Conservation (phyloP, 2,113 vertebrate species). For the human (Homo sapiens) region DNA sequence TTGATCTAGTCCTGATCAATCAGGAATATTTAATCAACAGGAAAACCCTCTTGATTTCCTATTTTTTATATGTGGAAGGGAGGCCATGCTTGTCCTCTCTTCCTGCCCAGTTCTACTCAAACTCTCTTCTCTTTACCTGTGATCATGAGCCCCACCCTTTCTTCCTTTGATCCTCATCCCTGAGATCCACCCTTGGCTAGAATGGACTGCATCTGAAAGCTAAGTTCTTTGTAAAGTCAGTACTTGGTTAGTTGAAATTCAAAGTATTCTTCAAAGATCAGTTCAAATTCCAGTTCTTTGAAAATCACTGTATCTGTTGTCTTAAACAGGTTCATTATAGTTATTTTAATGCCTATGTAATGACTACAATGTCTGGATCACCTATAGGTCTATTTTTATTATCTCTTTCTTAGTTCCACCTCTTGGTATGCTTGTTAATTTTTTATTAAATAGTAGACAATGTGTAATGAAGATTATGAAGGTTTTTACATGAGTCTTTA, state of each 20-base stretch:
- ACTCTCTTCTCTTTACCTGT: background rate
- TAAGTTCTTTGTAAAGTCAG: background rate
- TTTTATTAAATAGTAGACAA: background rate
- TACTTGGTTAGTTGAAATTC: background rate
- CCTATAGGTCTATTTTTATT: background rate
- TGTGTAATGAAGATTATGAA: background rate
- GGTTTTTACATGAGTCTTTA: background rate
- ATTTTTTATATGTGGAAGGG: no score
- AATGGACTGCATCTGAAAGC: background rate
- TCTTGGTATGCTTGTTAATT: background rate
- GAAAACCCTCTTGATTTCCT: background rate
- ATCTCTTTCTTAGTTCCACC: background rate
- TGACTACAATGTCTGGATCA: background rate
- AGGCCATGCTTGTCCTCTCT: background rate
- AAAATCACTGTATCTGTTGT: background rate
- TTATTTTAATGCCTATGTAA: background rate
- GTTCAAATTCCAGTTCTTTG: background rate
- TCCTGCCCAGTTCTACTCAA: background rate
- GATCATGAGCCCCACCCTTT: background rate
- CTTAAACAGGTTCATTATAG: background rate
- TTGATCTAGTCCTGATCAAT: slow-evolving; percentile 33
- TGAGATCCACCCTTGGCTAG: background rate
- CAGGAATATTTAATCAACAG: background rate
- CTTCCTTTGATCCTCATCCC: background rate
- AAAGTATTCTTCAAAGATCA: slow-evolving; percentile 32